phyloP scores from a whole-genome alignment of 1,140 invertebrate genomes.

The Cylas formicarius region DNA sequence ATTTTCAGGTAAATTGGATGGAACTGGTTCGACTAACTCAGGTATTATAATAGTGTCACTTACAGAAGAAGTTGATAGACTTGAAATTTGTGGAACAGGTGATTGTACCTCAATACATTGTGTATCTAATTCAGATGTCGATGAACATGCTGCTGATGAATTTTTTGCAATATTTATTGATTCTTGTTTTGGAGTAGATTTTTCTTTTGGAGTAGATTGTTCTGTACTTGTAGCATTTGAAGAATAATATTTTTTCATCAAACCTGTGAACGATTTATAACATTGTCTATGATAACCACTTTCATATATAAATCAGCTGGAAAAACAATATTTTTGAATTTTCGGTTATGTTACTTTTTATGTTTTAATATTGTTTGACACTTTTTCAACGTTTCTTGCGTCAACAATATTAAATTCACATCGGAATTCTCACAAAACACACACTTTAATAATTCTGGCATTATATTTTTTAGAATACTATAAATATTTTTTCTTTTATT shows the following conservation, averaged over 20 bases:
- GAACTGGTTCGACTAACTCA: not conserved
- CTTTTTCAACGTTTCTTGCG: slow-evolving; percentile 11
- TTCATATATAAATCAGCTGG: slow-evolving; percentile 6
- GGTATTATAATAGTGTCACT: no score
- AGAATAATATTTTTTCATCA: slow-evolving; percentile 23
- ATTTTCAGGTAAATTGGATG: slow-evolving; percentile 1
- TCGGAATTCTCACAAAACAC: slow-evolving; percentile 12
- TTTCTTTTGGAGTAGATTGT: no score
- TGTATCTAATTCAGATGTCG: slow-evolving; percentile 16
- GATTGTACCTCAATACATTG: slow-evolving; percentile 19
- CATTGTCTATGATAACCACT: slow-evolving; percentile 22
- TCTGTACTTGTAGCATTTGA: slow-evolving; percentile 20
- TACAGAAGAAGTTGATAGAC: slow-evolving; percentile 1
- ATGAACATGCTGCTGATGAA: slow-evolving; percentile 15
- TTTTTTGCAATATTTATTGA: no score
- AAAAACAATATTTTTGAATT: slow-evolving; percentile 12
- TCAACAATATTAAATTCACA: slow-evolving; percentile 19
- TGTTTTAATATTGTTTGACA: slow-evolving; percentile 13
- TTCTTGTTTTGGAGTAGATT: no score
- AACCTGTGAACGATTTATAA: slow-evolving; percentile 19
- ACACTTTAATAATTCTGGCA: no score
- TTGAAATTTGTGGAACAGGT: slow-evolving; percentile 11
- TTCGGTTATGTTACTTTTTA: slow-evolving; percentile 10
- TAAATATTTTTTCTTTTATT: no score
- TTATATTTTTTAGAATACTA: no score